Percentiles rank a stretch among this genome's conserved stretches.
phyloP scores from a whole-genome alignment of 2,113 vertebrate species.

The Candoia aspera region DNA sequence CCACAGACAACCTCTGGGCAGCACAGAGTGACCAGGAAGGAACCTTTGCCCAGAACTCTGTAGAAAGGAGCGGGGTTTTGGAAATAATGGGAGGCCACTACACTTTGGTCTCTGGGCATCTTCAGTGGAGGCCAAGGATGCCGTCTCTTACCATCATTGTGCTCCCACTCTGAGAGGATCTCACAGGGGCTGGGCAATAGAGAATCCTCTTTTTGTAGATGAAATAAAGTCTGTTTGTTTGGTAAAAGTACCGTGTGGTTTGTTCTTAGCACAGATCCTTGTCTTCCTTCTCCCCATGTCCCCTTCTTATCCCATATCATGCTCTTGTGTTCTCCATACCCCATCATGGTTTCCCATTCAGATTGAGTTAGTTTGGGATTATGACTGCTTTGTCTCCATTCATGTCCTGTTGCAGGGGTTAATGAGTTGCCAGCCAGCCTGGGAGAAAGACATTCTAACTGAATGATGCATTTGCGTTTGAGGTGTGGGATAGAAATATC shows the following conservation, averaged over 20 bases:
- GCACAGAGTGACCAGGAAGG: background rate
- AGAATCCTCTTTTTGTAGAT: slow-evolving; percentile 71
- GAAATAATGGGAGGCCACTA: slow-evolving; percentile 10
- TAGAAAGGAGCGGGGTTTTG: background rate
- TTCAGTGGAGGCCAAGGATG: slow-evolving; percentile 19
- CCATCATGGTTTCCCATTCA: slow-evolving; percentile 12
- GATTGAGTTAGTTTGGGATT: slow-evolving; percentile 23
- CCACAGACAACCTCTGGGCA: background rate
- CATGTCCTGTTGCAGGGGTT: slow-evolving; percentile 16
- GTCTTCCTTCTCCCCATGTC: slow-evolving; percentile 27
- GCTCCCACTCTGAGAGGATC: background rate
- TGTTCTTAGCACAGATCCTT: slow-evolving; percentile 68
- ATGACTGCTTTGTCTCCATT: slow-evolving; percentile 19
- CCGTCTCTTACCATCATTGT: slow-evolving; percentile 14
- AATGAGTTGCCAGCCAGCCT: background rate
- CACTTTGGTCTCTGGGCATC: background rate
- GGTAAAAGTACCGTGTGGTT: slow-evolving; percentile 75
- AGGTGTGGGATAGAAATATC: background rate
- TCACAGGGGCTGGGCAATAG: slow-evolving; percentile 40
- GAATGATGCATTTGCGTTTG: background rate
- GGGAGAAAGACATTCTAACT: background rate
- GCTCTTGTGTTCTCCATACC: slow-evolving; percentile 17
- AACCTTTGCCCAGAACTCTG: background rate
- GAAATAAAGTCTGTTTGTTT: slow-evolving; percentile 81
- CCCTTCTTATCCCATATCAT: slow-evolving; percentile 11